phyloP scores from a whole-genome alignment of 2,113 vertebrate species.

The Pteropus alecto region DNA sequence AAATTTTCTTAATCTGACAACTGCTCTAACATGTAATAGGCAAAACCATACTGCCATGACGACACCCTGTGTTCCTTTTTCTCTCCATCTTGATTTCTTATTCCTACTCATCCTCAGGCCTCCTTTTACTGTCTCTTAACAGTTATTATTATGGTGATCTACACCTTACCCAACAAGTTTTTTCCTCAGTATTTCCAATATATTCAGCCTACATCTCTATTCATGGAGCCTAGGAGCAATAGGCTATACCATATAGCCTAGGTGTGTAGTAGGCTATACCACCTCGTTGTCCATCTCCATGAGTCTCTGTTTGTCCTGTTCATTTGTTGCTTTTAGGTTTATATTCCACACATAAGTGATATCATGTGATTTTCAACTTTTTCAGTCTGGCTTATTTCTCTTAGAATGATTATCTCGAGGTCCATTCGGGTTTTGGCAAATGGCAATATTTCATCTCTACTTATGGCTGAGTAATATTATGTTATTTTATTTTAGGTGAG shows the following conservation, averaged over 20 bases:
- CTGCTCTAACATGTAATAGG: neutral
- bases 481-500: no score
- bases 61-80: neutral
- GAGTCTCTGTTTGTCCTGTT: no score
- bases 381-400: no score
- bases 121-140: neutral
- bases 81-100: neutral
- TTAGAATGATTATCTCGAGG: no score
- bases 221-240: neutral
- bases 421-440: no score
- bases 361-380: no score
- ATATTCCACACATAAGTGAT: no score
- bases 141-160: neutral
- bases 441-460: no score
- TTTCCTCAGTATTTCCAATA: no score
- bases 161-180: neutral
- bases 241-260: neutral
- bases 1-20: neutral
- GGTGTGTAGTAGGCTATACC: neutral
- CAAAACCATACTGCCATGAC: neutral
- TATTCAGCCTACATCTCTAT: neutral
- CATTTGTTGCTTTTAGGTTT: no score
- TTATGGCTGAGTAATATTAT: no score
- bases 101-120: neutral
- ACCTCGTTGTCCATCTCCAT: no score